Evolutionary conservation across 2,888 invertebrate genomes (phyloP).

Genomic region (Peribatodes rhomboidaria): DNA sequence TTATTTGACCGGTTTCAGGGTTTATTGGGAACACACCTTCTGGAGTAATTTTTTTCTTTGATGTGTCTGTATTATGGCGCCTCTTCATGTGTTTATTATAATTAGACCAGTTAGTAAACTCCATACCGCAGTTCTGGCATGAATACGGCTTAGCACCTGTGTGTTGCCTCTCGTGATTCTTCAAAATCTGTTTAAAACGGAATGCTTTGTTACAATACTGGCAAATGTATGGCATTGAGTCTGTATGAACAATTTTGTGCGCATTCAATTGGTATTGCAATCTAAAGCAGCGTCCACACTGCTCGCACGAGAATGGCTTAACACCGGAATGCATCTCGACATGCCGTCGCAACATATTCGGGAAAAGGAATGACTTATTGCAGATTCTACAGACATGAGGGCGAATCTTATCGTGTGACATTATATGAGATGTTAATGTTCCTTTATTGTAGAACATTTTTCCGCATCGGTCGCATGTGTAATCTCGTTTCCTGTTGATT

Average conservation of each 20-base stretch:
- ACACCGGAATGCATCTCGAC: conserved; percentile 80
- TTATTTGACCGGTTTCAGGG: conserved; percentile 76
- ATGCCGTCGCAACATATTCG: conserved; percentile 77
- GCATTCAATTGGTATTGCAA: conserved; percentile 91
- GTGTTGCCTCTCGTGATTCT: conserved; percentile 91
- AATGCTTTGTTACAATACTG: conserved; percentile 92
- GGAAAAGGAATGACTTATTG: conserved; percentile 76
- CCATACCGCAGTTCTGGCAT: conserved; percentile 89
- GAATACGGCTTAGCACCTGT: conserved; percentile 91
- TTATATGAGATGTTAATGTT: conserved; percentile 76
- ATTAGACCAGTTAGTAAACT: conserved; percentile 94
- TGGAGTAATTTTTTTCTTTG: conserved; percentile 85
- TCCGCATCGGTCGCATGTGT: conserved; percentile 79
- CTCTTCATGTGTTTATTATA: conserved; percentile 94
- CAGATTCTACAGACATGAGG: conserved; percentile 79
- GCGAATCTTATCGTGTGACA: conserved; percentile 75
- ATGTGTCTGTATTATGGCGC: conserved; percentile 86
- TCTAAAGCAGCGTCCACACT: conserved; percentile 81
- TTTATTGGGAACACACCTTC: conserved; percentile 80
- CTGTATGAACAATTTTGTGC: conserved; percentile 92
- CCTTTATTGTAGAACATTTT: conserved; percentile 82
- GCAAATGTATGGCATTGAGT: conserved; percentile 92
- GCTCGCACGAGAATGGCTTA: conserved; percentile 78
- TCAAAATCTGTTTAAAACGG: conserved; percentile 90
- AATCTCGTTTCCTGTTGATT: conserved; percentile 75